Conservation (phyloP, 2,113 vertebrate genomes). For the Paradisaea rubra region DNA sequence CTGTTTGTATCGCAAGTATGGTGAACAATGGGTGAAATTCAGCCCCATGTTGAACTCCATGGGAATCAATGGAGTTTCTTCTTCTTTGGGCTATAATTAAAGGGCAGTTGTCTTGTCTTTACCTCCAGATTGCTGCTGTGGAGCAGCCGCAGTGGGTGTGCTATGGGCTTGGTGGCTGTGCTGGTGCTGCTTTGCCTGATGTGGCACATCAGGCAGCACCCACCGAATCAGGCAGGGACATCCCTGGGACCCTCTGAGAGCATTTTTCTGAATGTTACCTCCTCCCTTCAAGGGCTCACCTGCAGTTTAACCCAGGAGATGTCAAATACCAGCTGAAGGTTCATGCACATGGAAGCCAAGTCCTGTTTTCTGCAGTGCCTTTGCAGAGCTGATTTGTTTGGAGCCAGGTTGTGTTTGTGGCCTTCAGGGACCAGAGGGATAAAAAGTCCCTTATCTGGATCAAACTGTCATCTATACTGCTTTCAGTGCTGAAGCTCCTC, state of each 20-base stretch:
- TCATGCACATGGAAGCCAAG: not conserved
- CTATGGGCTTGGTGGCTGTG: not conserved
- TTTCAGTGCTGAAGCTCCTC: not conserved
- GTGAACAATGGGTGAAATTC: constrained; percentile 46
- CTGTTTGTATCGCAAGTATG: not conserved
- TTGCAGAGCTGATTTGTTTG: not conserved
- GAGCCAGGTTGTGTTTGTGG: not conserved
- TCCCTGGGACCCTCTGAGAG: rapidly evolving
- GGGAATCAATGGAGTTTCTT: not conserved
- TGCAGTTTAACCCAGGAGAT: not conserved
- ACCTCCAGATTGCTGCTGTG: not conserved
- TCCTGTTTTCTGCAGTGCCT: not conserved
- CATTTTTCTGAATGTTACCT: rapidly evolving
- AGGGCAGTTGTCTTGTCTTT: not conserved
- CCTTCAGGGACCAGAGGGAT: not conserved
- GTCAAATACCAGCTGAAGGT: not conserved
- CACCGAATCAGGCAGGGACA: not conserved
- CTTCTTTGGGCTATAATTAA: not conserved
- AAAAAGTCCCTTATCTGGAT: not conserved
- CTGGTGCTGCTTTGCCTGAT: not conserved
- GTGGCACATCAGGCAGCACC: not conserved
- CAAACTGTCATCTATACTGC: not conserved
- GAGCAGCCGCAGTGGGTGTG: not conserved
- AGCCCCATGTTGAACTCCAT: not conserved
- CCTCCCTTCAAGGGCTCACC: not conserved